Evolutionary conservation across 1,140 invertebrate species (phyloP).

Genomic region (Nasonia giraulti): DNA sequence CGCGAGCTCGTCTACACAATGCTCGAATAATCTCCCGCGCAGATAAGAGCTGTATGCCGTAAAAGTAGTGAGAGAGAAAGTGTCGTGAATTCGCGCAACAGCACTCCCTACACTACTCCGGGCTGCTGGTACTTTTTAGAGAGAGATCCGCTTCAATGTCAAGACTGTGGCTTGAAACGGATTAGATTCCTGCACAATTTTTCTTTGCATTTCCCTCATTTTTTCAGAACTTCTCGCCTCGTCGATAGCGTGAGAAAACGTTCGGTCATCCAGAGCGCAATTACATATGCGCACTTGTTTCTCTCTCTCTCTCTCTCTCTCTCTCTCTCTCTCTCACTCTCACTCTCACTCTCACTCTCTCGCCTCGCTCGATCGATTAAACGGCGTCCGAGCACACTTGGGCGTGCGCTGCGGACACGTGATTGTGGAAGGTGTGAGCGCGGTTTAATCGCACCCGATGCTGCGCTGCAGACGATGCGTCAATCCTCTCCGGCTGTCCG

Average conservation of each 20-base stretch:
- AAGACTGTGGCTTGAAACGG: neutral
- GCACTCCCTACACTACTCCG: constrained; percentile 59
- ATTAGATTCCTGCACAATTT: neutral
- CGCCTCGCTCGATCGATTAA: constrained; percentile 36
- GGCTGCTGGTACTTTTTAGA: constrained; percentile 54
- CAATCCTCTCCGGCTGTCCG: no score
- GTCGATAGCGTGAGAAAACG: constrained; percentile 59
- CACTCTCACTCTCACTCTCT: neutral
- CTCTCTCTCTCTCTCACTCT: neutral
- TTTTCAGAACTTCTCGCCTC: constrained; percentile 2
- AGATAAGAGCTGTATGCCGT: constrained; percentile 61
- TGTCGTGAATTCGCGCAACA: constrained; percentile 59
- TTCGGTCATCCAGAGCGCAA: constrained; percentile 42
- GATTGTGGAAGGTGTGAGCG: neutral
- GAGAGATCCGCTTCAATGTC: neutral
- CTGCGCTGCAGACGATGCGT: neutral
- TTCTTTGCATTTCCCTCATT: neutral
- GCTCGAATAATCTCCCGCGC: constrained; percentile 58
- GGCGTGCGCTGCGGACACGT: neutral
- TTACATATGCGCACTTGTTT: constrained; percentile 33
- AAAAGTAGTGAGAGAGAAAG: neutral
- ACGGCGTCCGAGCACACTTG: neutral
- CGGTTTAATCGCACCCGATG: no score
- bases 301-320: neutral
- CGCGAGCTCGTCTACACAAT: constrained; percentile 59